Base-by-base conservation (phyloP, 2,113 vertebrate genomes). In the Benitochromis conjunctus region DNA sequence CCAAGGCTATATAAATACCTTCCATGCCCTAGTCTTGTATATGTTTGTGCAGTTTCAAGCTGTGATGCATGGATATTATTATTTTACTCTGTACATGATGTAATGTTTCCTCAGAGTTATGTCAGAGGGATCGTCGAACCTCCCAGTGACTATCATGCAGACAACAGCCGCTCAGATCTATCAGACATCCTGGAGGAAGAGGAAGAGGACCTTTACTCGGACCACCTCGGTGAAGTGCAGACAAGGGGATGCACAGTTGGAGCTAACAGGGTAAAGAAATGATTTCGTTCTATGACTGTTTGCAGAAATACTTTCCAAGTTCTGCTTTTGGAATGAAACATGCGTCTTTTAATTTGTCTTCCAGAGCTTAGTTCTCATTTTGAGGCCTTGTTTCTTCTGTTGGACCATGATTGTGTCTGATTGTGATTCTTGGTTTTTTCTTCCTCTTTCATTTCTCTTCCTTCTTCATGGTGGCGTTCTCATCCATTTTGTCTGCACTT, bases 131-230 rank as follows among this genome's bases (percentile, higher is more conserved):
- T 90, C 0, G 91, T 92, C 1, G 97, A 97, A 48, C 89, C 94
- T 18, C 91, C 92, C 60, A 94, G 88, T 51, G 95, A 97, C 78
- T 96, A 96, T 89, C 95, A 97, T 4, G 91, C 95, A 56, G 98
- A 99, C 79, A 98, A 97, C 88, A 97, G 95, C 90, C 96, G 96
- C 46, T 99, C 98, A 24, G 98, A 99, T 92, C 96, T 99, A 31
- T 99, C 98, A 0, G 98, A 99, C 94, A 99, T 99, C 90, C 94
- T 98, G 91, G 98, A 99, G 88, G 98, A 99, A 80, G 98, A 99
- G 64, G 98, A 99, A 24, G 98, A 99, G 24, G 98, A 99, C n/a
- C 92, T 97, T 10, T 96, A 95, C 57, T 97, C 97, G 0, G 96
- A 96, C 87, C 92, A 95, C 24, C 60, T 87, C 0, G 87, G 92